Base-by-base conservation (phyloP, 2,888 invertebrate species). In the Alentia gelatinosa region DNA sequence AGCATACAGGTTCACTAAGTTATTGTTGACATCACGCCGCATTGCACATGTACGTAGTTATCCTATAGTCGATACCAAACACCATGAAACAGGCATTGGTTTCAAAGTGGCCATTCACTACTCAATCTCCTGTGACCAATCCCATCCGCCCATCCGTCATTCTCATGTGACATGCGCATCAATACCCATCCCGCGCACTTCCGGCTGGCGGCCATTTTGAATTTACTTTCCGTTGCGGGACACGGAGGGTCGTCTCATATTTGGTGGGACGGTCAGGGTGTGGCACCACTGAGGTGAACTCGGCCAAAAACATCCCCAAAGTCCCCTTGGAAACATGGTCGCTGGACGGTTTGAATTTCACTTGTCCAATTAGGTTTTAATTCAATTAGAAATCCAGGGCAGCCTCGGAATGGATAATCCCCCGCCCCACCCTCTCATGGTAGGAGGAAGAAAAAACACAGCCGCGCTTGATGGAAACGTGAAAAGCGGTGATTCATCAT, bases 311-410 rank as follows among this genome's bases (percentile, higher is more conserved):
- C 35, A 12, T 37, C 74, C 15, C 37, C 35, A 79, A 19, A n/a
- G n/a, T 79, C 79, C 37, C 79, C 5, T 19, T 35, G 79, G 35
- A 5, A 19, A 9, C 39, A 23, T 39, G 79, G 79, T 15, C 74
- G 79, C n/a, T 12, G 86, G 50, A 12, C 42, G 30, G 86, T 86
- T 42, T 83, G 50, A 30, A 47, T 47, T 86, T 86, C 86, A 50
- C 42, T 47, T 30, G 26, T 86, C 86, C 50, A 86, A 86, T 86
- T 50, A 86, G 33, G 33, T 33, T 86, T 86, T 86, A 86, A 86
- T 86, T 86, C 50, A 86, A 86, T 86, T 86, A 86, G 47, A 86
- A 86, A 86, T 86, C 86, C 86, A 86, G 86, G 86, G 86, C 33
- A 47, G 86, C 47, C 86, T 47, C 86, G 47, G 50, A 47, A 50